These are phyloP conservation scores for Eumeta japonica DNA, from an alignment of 1,140 invertebrate genomes.

Conservation along the genomic window DNA sequence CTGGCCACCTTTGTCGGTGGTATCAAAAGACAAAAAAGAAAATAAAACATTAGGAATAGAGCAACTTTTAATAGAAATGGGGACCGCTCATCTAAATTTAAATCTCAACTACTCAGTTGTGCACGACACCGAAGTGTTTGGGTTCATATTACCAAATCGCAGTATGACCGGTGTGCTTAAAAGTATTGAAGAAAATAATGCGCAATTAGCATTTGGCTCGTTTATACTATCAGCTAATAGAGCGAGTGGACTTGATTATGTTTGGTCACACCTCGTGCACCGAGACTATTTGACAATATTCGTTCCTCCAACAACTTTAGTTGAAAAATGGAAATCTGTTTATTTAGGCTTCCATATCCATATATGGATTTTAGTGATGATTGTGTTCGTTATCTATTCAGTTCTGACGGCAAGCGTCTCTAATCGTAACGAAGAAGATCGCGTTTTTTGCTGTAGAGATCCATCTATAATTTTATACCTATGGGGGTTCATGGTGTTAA, in stretches of 20 bases:
- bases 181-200: slow-evolving; percentile 2
- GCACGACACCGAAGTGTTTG: neutral
- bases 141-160: slow-evolving; percentile 1
- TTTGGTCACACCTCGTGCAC: slow-evolving; percentile 2
- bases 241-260: slow-evolving; percentile 3
- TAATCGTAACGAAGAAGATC: neutral
- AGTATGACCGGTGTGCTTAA: neutral
- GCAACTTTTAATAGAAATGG: neutral
- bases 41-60: neutral
- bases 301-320: neutral
- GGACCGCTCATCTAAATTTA: neutral
- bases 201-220: slow-evolving; percentile 2
- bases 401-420: neutral
- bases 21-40: neutral
- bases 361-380: neutral
- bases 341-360: slow-evolving; percentile 1
- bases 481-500: neutral
- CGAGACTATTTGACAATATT: slow-evolving; percentile 4
- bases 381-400: slow-evolving; percentile 3
- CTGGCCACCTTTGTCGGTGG: neutral
- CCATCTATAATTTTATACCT: neutral
- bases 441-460: neutral
- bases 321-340: slow-evolving; percentile 4
- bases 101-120: neutral
- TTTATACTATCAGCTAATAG: slow-evolving; percentile 3